Percentiles rank a stretch among this genome's conserved stretches.
Evolutionary conservation across 2,797 vertebrate species (phyloP).

Genomic region (Lophius americanus): DNA sequence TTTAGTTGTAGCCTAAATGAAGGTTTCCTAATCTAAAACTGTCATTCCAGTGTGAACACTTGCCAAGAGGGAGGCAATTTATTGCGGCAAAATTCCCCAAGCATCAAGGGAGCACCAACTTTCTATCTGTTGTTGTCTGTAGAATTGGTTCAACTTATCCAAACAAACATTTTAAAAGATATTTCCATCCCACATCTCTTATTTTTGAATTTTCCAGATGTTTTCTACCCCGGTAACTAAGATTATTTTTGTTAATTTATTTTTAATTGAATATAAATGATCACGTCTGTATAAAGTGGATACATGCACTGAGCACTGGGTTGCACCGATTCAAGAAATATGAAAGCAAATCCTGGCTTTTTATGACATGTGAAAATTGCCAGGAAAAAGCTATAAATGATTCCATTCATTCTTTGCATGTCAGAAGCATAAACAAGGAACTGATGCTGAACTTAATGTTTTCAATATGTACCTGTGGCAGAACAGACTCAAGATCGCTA

Average conservation of each 20-base stretch:
- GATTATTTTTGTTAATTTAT: conserved; percentile 2
- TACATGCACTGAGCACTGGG: conserved; percentile 6
- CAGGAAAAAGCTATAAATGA: conserved; percentile 52
- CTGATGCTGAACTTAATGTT: conserved; percentile 65
- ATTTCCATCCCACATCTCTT: too few relatives aligned
- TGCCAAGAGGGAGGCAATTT: conserved; percentile 73
- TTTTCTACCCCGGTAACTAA: conserved; percentile 13
- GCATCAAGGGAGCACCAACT: conserved; percentile 59
- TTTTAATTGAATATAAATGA: conserved; percentile 3
- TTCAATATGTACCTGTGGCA: conserved; percentile 59
- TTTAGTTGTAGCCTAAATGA: conserved; percentile 55
- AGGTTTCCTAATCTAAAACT: conserved; percentile 71
- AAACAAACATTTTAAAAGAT: conserved; percentile 17
- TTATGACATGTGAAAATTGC: conserved; percentile 45
- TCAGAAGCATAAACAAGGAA: conserved; percentile 68
- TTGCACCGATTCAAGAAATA: conserved; percentile 29
- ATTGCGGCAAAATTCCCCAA: conserved; percentile 72
- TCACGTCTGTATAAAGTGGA: conserved; percentile 11
- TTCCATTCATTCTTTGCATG: conserved; percentile 78
- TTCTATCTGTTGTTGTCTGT: conserved; percentile 47
- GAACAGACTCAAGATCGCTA: conserved; percentile 15
- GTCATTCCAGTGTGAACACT: conserved; percentile 70
- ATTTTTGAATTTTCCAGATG: background rate
- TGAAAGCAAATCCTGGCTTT: conserved; percentile 43
- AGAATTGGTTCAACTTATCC: conserved; percentile 70